Base-by-base conservation (phyloP, 2,888 invertebrate genomes). In the Microplitis manilae region DNA sequence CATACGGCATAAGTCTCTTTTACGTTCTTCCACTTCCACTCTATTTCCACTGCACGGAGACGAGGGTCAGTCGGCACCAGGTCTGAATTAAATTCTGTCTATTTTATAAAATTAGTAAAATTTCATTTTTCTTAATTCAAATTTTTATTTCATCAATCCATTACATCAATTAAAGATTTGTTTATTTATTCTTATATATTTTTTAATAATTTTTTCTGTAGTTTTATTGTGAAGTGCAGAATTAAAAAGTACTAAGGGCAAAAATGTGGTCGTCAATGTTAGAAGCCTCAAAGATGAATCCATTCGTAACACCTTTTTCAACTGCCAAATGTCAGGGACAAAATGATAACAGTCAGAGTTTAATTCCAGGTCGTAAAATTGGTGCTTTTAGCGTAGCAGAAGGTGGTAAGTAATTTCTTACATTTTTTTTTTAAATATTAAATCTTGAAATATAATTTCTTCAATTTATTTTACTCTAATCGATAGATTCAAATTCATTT, bases 201-300 rank as follows among this genome's bases (percentile, higher is more conserved):
- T 67, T 72, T 59, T 62, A 15, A 62, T 62, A 30, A 39, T 77
- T 77, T 76, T 77, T 83, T 79, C 39, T 80, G 75, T 79, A 82
- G 82, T 50, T 50, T 50, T 50, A 50, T 8, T 13, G 80, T 77
- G 67, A 77, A 81, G 81, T 79, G 81, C 68, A 65, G 38, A 64
- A 13, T 30, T 60, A 39, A 38, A 30, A 74, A 72, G 75, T 77
- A 77, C 75, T 67, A 65, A 73, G 79, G 79, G 74, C 78, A 90
- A 86, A 30, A 83, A 91, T 91, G 91, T 90, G 89, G 86, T 88
- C 90, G 78, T 90, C 90, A 40, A 83, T 91, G 81, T 81, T 91
- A 81, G 91, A 91, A 84, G 85, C 88, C 68, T 89, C 90, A 8
- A 91, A 91, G 86, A 86, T 82, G 84, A 91, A 87, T 81, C 90